These are phyloP conservation scores for Halichoeres trimaculatus DNA, from an alignment of 2,113 vertebrate species.

Conservation along the genomic window DNA sequence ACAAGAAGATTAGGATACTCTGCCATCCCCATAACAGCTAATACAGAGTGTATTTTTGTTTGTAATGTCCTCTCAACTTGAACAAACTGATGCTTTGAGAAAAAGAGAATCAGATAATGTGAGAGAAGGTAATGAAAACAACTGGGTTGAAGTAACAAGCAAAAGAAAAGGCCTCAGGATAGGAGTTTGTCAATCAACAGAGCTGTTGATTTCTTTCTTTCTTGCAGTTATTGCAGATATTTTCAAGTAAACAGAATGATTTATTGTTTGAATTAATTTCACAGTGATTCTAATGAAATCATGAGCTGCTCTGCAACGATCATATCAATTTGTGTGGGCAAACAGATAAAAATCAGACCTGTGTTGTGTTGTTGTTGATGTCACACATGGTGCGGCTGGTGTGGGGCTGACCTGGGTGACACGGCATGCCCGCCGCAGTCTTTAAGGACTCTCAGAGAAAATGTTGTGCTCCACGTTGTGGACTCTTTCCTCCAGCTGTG, in stretches of 20 bases:
- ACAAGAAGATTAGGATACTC: too few species aligned
- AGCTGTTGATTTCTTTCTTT: too few species aligned
- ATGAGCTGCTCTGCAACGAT: not conserved
- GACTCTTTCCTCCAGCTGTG: conserved; percentile 56
- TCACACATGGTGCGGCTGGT: not conserved
- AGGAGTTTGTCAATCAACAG: too few species aligned
- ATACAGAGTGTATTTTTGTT: too few species aligned
- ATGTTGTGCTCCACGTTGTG: conserved; percentile 18
- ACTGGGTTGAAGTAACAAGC: not conserved
- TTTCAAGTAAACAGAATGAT: too few species aligned
- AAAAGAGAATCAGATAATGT: not conserved
- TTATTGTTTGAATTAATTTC: too few species aligned
- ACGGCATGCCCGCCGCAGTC: not conserved
- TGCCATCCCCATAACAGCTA: too few species aligned
- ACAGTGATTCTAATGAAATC: not conserved
- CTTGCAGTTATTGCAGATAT: too few species aligned
- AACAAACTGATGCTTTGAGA: not conserved
- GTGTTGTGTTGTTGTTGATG: not conserved
- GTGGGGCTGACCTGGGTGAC: not conserved
- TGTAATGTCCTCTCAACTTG: not conserved
- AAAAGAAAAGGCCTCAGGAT: not conserved
- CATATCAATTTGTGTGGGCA: not conserved
- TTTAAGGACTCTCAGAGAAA: conserved; percentile 42
- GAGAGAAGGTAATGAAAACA: not conserved
- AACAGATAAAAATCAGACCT: conserved; percentile 3